Evolutionary conservation across 2,888 invertebrate species (phyloP).

Genomic region (Brenthis ino): DNA sequence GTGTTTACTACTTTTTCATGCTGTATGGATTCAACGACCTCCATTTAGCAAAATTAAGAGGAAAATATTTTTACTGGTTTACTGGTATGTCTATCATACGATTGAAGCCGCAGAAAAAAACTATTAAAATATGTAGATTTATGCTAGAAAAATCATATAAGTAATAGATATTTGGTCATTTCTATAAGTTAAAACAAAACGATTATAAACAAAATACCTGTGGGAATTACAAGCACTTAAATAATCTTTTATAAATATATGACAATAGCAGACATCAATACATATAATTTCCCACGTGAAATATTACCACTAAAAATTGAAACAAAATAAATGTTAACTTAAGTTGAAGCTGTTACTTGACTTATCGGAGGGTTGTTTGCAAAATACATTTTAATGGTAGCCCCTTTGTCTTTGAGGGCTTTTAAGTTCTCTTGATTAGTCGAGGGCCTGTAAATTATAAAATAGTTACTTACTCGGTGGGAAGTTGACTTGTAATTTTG

Average conservation of each 20-base stretch:
- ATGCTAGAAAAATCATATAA: no score
- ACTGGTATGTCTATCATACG: no score
- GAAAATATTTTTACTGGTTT: no score
- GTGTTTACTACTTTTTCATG: no score
- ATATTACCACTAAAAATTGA: slow-evolving; percentile 41
- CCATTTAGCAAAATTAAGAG: no score
- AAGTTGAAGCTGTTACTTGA: slow-evolving; percentile 53
- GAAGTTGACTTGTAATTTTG: slow-evolving; percentile 45
- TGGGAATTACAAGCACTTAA: no score
- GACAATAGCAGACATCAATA: slow-evolving; percentile 14
- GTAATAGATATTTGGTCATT: no score
- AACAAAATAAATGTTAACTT: slow-evolving; percentile 63
- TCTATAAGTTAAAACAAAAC: no score
- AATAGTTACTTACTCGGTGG: slow-evolving; percentile 44
- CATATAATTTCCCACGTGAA: slow-evolving; percentile 60
- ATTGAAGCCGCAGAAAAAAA: no score
- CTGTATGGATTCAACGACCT: no score
- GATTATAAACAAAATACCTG: no score
- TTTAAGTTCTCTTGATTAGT: slow-evolving; percentile 56
- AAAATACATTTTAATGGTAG: slow-evolving; percentile 71
- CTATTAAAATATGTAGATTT: no score
- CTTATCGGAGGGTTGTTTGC: slow-evolving; percentile 65
- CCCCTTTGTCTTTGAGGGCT: slow-evolving; percentile 64
- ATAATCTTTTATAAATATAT: neutral
- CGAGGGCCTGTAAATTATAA: slow-evolving; percentile 48